Base-by-base conservation (phyloP, 37 sponge, comb jelly and placozoan genomes). In the Axinella damicornis region DNA sequence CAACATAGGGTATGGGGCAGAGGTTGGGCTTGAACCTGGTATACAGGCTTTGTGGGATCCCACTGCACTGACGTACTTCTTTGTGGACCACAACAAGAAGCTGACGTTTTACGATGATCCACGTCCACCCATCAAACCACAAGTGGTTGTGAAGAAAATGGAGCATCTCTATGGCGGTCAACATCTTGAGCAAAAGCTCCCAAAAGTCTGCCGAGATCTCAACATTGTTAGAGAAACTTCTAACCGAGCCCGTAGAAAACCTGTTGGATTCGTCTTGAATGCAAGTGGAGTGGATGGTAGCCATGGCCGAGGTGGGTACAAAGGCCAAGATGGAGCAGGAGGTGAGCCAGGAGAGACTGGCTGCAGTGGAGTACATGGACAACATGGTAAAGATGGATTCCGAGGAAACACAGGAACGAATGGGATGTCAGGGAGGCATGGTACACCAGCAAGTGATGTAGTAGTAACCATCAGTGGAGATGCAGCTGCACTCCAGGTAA, bases 41-140 rank as follows among this genome's bases (percentile, higher is more conserved):
- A 62, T 67, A 31, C 92, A 91, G 32, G 87, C 78, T 2, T 77
- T 91, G 24, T 91, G 92, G 92, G 83, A 86, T 62, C 92, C 92
- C 14, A 65, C 59, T 32, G 39, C 32, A 6, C 81, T 82, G 39
- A 59, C 63, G 37, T 71, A 65, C 65, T 82, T 91, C 57, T 91
- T 86, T 61, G 19, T 91, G 34, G 92, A 91, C 54, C 92, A 91
- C 57, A 55, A 39, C 28, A 0, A 68, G 0, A 64, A 85, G 57
- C 17, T 73, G 19, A 84, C 85, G 57, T 84, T 83, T 31, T 78
- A 72, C 35, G 62, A 84, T 30, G 91, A 90, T 40, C 91, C 91
- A 30, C 80, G 91, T 19, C 91, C 85, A 24, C 81, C 91, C 2
- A 77, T 57, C 2, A 38, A 30, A 36, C 39, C 79, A 2, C 36